A percentile compares a stretch with the other conserved stretches of the same genome.
These are phyloP conservation scores for Ditula angustiorana DNA, from an alignment of 2,888 invertebrate species.

Conservation along the genomic window DNA sequence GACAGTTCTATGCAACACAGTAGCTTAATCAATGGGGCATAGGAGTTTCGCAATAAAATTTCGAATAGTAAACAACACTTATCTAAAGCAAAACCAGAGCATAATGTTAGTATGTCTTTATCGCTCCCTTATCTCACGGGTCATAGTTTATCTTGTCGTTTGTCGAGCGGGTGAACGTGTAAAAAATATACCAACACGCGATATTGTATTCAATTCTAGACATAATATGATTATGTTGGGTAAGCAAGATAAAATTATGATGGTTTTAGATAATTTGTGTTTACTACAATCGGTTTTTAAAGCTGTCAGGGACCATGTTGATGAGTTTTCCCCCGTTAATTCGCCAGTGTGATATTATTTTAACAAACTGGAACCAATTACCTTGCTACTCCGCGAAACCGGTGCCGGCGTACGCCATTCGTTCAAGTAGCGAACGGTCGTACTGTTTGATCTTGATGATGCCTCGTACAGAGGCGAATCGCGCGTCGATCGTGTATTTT, in stretches of 20 bases:
- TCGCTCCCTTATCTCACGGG: not conserved
- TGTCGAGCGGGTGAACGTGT: not conserved
- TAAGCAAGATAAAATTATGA: slow-evolving; percentile 4
- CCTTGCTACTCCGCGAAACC: too few species aligned
- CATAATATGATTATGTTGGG: slow-evolving; percentile 21
- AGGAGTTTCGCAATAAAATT: not conserved
- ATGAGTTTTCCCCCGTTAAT: too few species aligned
- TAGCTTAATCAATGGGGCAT: not conserved
- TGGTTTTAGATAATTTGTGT: not conserved
- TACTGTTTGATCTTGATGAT: too few species aligned
- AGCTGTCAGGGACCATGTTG: not conserved
- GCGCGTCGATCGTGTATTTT: too few species aligned
- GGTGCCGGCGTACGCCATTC: too few species aligned
- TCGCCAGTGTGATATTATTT: too few species aligned
- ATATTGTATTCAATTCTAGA: slow-evolving; percentile 14
- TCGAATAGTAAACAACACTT: not conserved
- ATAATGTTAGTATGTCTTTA: not conserved
- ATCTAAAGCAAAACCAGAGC: not conserved
- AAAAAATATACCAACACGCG: slow-evolving; percentile 1
- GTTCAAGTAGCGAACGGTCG: too few species aligned
- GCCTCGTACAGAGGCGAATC: too few species aligned
- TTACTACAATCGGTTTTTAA: not conserved
- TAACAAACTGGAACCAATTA: too few species aligned
- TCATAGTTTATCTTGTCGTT: not conserved
- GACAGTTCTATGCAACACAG: not conserved